phyloP scores from a whole-genome alignment of 2,797 vertebrate genomes.

The Linurgus olivaceus region DNA sequence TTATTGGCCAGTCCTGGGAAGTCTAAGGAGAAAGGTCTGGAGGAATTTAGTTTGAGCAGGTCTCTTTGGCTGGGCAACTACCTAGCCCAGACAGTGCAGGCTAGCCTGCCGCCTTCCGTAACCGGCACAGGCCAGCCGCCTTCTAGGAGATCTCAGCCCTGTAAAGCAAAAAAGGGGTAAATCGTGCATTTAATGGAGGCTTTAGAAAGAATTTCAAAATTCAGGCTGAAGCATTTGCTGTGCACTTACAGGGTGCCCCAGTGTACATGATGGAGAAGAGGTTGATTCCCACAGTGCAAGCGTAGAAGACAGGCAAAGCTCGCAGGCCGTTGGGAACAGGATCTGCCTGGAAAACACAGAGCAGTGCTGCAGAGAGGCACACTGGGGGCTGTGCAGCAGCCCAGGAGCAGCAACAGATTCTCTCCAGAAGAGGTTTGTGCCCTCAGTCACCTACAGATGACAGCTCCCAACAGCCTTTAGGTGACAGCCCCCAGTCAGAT shows the following conservation, averaged over 20 bases:
- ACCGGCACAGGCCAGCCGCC: conserved; percentile 92
- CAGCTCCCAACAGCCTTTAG: neutral
- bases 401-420: neutral
- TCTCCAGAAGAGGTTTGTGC: neutral
- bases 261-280: conserved; percentile 95
- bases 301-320: conserved; percentile 92
- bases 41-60: conserved; percentile 78
- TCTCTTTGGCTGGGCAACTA: conserved; percentile 75
- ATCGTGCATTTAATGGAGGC: conserved; percentile 88
- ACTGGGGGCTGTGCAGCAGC: neutral
- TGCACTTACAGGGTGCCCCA: conserved; percentile 89
- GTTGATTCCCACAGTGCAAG: conserved; percentile 90
- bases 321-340: conserved; percentile 90
- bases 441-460: neutral
- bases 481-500: neutral
- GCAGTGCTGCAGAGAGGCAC: fast-evolving
- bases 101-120: conserved; percentile 94
- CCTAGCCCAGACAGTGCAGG: conserved; percentile 80
- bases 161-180: conserved; percentile 94
- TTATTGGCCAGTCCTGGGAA: conserved; percentile 66
- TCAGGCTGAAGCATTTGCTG: conserved; percentile 28
- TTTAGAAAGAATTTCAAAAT: conserved; percentile 51
- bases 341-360: conserved; percentile 77
- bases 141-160: conserved; percentile 93
- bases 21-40: conserved; percentile 77